Evolutionary conservation across 2,797 vertebrate species (phyloP), one percentile per base, ranked within the genome.

Genomic region (Microhierax caerulescens): DNA sequence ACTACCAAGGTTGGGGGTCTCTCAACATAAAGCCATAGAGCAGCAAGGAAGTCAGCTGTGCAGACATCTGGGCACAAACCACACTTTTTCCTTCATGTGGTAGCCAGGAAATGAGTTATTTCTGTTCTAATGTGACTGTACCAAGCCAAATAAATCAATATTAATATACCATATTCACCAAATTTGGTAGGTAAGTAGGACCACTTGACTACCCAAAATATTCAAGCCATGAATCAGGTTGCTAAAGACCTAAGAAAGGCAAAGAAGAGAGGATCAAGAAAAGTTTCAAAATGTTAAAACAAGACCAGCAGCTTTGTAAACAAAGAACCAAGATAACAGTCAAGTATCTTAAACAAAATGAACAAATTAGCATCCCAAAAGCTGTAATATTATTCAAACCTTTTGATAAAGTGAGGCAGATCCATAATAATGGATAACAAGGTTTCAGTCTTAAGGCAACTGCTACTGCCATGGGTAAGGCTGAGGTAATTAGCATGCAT

Each of bases 331-430:
- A 70, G 34, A 57, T 34, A 88, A 34, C 9, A 19, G 21, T n/a
- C 17, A 89, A 89, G 85, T 78, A 78, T 23, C 39, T 70, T 39
- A 60, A 74, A 68, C 12, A 75, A 94, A 96, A 68, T 5, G 86
- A 92, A 84, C 1, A 56, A 79, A 73, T 70, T 19, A 45, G 7
- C n/a, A 76, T 37, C 23, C 7, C 30, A 48, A 57, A 77, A 88
- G 27, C 34, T 57, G 16, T 21, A 75, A 70, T 67, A 41, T 57
- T 45, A 8, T 60, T 70, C 73, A 90, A 68, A 53, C 3, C 32
- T 57, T 69, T 36, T 61, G 15, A 41, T 27, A 64, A 68, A 72
- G 30, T 64, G 37, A 57, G 7, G 7, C 8, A 72, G 24, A 77
- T 30, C 5, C 34, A 50, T 41, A 84, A 61, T 37, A 88, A 50